A percentile compares a stretch with the other conserved stretches of the same genome.
These are phyloP conservation scores for Myocastor coypus DNA, from an alignment of 2,113 vertebrate genomes.

Conservation along the genomic window DNA sequence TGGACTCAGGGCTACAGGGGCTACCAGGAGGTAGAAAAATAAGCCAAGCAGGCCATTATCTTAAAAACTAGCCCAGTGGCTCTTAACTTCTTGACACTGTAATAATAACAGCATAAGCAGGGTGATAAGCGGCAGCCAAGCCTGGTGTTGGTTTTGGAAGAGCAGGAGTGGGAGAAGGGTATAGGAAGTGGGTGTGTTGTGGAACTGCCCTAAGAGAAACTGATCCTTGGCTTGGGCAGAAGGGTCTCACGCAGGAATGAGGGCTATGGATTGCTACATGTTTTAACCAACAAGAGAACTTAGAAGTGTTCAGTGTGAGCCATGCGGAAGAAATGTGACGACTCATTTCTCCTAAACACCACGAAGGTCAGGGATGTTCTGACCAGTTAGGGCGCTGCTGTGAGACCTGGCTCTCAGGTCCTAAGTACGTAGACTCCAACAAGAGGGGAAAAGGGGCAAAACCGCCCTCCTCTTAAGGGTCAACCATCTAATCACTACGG, in stretches of 20 bases:
- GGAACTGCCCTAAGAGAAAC: not conserved
- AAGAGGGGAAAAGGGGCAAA: fast-evolving
- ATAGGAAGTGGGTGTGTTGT: not conserved
- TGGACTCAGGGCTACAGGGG: not conserved
- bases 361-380: no score
- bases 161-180: not conserved
- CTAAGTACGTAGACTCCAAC: fast-evolving
- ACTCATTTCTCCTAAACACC: not conserved
- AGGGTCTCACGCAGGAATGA: not conserved
- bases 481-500: not conserved
- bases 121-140: not conserved
- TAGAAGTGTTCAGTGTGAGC: not conserved
- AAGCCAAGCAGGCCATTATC: not conserved
- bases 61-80: not conserved
- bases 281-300: not conserved
- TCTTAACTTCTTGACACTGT: not conserved
- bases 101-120: not conserved
- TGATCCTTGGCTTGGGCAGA: not conserved
- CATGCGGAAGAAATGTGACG: not conserved
- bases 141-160: not conserved
- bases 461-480: not conserved
- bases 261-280: not conserved
- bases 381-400: not conserved
- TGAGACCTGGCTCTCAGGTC: fast-evolving
- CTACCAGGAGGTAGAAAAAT: not conserved